Percentiles rank a stretch among this genome's conserved stretches.
phyloP scores from a whole-genome alignment of 1,140 invertebrate genomes.

The Acyrthosiphon pisum region DNA sequence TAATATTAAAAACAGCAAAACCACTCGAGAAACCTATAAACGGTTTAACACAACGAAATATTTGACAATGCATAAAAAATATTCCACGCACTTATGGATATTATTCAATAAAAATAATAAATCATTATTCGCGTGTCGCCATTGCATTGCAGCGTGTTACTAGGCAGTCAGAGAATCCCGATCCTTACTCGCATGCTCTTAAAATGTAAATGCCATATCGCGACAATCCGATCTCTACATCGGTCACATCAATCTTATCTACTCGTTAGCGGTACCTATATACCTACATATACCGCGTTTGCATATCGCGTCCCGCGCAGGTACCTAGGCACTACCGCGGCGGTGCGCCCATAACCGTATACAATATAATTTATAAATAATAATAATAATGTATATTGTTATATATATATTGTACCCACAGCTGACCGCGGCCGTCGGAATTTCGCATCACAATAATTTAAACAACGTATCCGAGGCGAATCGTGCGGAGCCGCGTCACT shows the following conservation, averaged over 20 bases:
- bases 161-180: too few species aligned
- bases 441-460: slow-evolving; percentile 26
- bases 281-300: not conserved
- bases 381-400: not conserved
- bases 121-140: not conserved
- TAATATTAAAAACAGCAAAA: not conserved
- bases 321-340: too few species aligned
- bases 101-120: not conserved
- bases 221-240: not conserved
- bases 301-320: not conserved
- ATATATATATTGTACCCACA: not conserved
- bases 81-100: not conserved
- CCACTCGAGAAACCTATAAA: not conserved
- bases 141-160: too few species aligned
- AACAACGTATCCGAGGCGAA: not conserved
- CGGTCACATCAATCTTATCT: slow-evolving; percentile 30
- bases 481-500: not conserved
- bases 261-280: slow-evolving; percentile 28
- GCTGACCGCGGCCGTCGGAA: not conserved
- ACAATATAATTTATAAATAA: not conserved
- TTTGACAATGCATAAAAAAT: not conserved
- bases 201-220: slow-evolving; percentile 40
- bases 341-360: not conserved
- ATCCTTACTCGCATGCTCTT: not conserved
- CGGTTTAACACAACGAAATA: not conserved